phyloP scores from a whole-genome alignment of 64 coral and sea anemone species.

The Porites australiensis region DNA sequence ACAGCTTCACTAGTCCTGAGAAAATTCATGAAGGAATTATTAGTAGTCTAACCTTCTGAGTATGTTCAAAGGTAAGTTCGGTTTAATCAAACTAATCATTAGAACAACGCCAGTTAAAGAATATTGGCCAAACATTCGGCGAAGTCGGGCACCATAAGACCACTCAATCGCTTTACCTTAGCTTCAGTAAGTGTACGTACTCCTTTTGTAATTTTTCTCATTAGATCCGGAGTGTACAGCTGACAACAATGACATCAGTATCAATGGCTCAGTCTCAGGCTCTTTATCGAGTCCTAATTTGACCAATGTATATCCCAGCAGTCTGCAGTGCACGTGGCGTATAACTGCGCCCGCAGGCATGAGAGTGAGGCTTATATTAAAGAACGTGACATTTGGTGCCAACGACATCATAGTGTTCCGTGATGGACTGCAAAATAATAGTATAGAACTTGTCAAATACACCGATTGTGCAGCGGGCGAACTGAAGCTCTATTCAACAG shows the following conservation, averaged over 20 bases:
- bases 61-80: too few relatives aligned
- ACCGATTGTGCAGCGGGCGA: background rate
- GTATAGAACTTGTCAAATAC: background rate
- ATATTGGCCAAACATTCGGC: too few relatives aligned
- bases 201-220: too few relatives aligned
- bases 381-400: background rate
- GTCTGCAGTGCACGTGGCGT: constrained; percentile 22
- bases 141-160: too few relatives aligned
- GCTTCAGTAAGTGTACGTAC: too few relatives aligned
- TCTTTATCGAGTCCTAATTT: background rate
- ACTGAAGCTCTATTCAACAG: background rate
- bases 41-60: too few relatives aligned
- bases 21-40: too few relatives aligned
- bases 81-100: too few relatives aligned
- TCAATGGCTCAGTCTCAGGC: background rate
- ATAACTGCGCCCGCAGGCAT: constrained; percentile 1
- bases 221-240: constrained; percentile 6
- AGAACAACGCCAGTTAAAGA: too few relatives aligned
- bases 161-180: too few relatives aligned
- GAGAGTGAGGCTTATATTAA: background rate
- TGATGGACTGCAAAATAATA: background rate
- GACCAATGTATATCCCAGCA: background rate
- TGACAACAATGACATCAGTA: constrained; percentile 18
- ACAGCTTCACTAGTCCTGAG: too few relatives aligned
- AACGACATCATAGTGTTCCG: constrained; percentile 15